Evolutionary conservation across 2,797 vertebrate species (phyloP).

Genomic region (Hippoglossus hippoglossus): DNA sequence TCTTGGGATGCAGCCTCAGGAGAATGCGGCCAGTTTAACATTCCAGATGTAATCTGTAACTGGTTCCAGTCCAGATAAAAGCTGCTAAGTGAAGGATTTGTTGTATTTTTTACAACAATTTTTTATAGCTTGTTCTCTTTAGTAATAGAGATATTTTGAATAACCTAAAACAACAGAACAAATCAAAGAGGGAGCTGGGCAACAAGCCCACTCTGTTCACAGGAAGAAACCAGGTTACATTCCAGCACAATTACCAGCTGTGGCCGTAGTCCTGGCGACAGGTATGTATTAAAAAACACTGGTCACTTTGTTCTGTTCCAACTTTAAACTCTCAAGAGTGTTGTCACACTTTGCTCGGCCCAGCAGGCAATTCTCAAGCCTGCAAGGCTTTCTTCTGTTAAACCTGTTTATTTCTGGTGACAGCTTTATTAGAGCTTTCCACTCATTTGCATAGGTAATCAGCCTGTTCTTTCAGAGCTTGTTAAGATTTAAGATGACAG

Average conservation of each 20-base stretch:
- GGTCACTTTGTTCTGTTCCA: conserved; percentile 20
- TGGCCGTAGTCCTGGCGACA: background rate
- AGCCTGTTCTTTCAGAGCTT: conserved; percentile 63
- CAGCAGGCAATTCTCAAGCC: conserved; percentile 26
- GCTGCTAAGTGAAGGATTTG: background rate
- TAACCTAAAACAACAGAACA: background rate
- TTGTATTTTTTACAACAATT: background rate
- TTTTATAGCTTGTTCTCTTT: background rate
- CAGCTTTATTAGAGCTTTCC: conserved; percentile 71
- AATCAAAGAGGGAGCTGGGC: too few relatives aligned
- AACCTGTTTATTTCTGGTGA: conserved; percentile 64
- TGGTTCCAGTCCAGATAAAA: background rate
- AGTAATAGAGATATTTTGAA: background rate
- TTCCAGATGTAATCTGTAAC: background rate
- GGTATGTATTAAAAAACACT: conserved; percentile 1
- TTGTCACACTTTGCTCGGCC: conserved; percentile 45
- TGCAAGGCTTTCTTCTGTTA: conserved; percentile 33
- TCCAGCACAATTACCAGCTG: background rate
- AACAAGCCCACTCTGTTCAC: background rate
- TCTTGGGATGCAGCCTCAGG: too few relatives aligned
- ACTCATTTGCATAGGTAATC: conserved; percentile 77
- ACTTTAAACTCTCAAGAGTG: conserved; percentile 28
- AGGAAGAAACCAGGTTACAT: background rate
- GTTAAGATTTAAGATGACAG: conserved; percentile 70
- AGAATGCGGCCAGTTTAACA: too few relatives aligned